Base-by-base conservation (phyloP, 1,140 invertebrate genomes). In the Zaprionus gabonicus region DNA sequence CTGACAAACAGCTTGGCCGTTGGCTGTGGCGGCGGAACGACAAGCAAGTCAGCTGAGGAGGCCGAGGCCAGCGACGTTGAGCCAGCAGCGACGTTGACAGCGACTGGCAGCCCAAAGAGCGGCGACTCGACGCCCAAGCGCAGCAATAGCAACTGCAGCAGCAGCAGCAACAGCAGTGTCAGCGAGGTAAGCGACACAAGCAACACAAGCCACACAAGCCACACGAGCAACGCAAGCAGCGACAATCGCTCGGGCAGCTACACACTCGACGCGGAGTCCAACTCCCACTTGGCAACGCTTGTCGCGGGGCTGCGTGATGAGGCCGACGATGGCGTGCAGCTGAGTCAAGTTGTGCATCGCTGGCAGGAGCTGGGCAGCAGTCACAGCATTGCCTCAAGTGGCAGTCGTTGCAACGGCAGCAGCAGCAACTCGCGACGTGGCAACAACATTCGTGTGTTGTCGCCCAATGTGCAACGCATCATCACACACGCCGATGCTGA, bases 381-480 rank as follows among this genome's bases (percentile, higher is more conserved):
- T 73, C 74, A 72, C 41, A 91, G 90, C 63, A 73, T 90, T 0
- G 74, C 76, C 58, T 87, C 81, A 13, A 83, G 71, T 74, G 81
- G 79, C 62, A 80, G 57, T 23, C 20, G 27, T 55, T 36, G 44
- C 62, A 63, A 23, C 17, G 25, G 23, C 41, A 57, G 38, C 31
- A 68, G 46, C 60, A 31, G 6, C 46, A 74, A 10, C 17, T 64
- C 44, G 23, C 85, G 81, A 3, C 90, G 87, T 55, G 85, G 92
- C 68, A 84, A 80, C 69, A 91, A 93, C 28, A 93, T 93, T 28
- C 82, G 88, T 41, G 73, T 88, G 51, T 75, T 93, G 12, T 93
- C 92, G n/a, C 78, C 92, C 6, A 93, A 93, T 63, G 92, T 93
- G 12, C 92, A 93, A 20, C 76, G 92, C 6, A 86, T 93, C 17